phyloP scores from a whole-genome alignment of 2,888 invertebrate species.

The Himalopsyche anomala region DNA sequence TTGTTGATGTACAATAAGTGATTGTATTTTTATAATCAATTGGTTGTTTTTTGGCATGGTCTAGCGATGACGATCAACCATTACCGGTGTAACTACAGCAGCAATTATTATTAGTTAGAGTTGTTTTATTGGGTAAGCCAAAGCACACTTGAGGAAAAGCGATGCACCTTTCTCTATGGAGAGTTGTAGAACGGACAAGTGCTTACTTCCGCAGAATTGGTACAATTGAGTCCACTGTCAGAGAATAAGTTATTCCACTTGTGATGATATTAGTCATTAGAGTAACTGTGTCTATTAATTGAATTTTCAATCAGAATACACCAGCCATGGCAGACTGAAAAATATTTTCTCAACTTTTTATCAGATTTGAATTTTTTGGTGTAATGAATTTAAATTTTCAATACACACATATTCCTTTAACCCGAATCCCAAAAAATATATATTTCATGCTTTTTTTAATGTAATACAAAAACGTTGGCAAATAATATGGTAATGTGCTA shows the following conservation, averaged over 20 bases:
- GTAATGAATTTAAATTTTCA: too few relatives aligned
- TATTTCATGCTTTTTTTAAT: too few relatives aligned
- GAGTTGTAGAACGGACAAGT: neutral
- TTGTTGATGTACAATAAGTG: too few relatives aligned
- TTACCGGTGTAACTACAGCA: neutral
- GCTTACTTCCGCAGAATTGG: conserved; percentile 36
- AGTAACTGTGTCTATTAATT: conserved; percentile 26
- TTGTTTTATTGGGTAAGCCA: conserved; percentile 7
- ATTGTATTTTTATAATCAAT: too few relatives aligned
- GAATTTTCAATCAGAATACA: neutral
- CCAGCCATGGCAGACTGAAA: neutral
- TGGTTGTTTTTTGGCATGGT: too few relatives aligned
- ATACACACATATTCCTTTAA: too few relatives aligned
- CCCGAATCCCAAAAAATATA: too few relatives aligned
- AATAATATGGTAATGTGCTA: too few relatives aligned
- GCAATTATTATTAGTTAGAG: conserved; percentile 3
- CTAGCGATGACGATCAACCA: too few relatives aligned
- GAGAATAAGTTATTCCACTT: conserved; percentile 34
- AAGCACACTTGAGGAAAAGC: neutral
- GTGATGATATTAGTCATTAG: conserved; percentile 45
- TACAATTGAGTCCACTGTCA: neutral
- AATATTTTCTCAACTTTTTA: too few relatives aligned
- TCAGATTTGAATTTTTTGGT: too few relatives aligned
- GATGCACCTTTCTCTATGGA: conserved; percentile 24
- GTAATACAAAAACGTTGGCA: too few relatives aligned